Conservation (phyloP, 2,797 vertebrate species). For the Xenentodon cancila region DNA sequence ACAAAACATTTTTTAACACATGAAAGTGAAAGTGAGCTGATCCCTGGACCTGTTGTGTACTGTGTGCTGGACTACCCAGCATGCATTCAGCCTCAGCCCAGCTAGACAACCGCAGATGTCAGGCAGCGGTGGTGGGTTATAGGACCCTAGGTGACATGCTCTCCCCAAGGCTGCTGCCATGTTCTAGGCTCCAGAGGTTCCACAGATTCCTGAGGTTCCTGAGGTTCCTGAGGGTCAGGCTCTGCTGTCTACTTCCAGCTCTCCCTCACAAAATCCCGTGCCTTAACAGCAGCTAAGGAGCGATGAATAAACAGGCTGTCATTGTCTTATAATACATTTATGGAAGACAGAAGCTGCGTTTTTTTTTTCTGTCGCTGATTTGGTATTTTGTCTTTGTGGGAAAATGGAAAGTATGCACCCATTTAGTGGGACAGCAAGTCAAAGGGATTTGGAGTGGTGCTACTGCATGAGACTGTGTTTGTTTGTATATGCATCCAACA, state of each 20-base stretch:
- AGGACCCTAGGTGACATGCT: constrained; percentile 66
- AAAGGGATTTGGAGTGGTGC: constrained; percentile 40
- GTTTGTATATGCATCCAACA: constrained; percentile 12
- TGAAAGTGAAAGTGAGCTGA: constrained; percentile 69
- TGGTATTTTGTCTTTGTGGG: constrained; percentile 71
- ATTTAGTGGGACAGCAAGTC: constrained; percentile 63
- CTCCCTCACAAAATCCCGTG: constrained; percentile 31
- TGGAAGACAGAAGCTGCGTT: constrained; percentile 67
- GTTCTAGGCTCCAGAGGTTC: constrained; percentile 63
- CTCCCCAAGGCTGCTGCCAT: constrained; percentile 57
- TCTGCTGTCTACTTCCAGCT: constrained; percentile 37
- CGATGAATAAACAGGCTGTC: constrained; percentile 72
- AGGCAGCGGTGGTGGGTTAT: constrained; percentile 69
- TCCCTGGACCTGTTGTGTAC: constrained; percentile 57
- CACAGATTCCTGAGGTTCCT: constrained; percentile 27
- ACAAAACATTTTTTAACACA: constrained; percentile 28
- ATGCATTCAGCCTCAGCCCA: constrained; percentile 67
- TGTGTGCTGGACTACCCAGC: constrained; percentile 62
- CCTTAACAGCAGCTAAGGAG: constrained; percentile 61
- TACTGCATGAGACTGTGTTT: constrained; percentile 37
- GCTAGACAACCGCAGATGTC: constrained; percentile 73
- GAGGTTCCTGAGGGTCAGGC: constrained; percentile 27
- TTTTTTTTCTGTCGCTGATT: constrained; percentile 38
- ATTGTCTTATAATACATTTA: constrained; percentile 70
- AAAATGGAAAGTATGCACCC: constrained; percentile 74